These are phyloP conservation scores for Premnoplex brunnescens DNA, from an alignment of 2,797 vertebrate species.

Conservation along the genomic window DNA sequence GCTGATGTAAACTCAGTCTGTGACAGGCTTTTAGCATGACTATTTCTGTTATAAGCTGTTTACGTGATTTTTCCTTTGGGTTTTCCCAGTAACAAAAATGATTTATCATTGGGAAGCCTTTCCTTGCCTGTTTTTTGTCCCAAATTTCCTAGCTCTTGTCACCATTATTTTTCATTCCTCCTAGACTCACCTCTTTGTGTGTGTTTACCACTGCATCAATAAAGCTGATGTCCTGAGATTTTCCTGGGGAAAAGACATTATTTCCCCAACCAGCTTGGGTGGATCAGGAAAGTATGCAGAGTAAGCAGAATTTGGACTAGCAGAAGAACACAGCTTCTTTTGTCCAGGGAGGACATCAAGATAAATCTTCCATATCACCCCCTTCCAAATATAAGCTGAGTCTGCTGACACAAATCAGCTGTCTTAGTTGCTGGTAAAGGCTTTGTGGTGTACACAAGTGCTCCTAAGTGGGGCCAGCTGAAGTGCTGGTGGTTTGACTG, in stretches of 20 bases:
- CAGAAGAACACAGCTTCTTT: neutral
- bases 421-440: neutral
- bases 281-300: neutral
- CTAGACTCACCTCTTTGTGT: neutral
- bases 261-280: neutral
- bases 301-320: neutral
- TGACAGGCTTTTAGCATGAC: slow-evolving; percentile 19
- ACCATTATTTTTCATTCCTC: neutral
- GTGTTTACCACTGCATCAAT: neutral
- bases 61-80: neutral
- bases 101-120: neutral
- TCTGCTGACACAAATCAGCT: slow-evolving; percentile 11
- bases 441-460: neutral
- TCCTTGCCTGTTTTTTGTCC: neutral
- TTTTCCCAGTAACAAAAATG: neutral
- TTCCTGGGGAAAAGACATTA: neutral
- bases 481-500: neutral
- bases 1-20: neutral
- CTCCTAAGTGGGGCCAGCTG: neutral
- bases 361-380: slow-evolving; percentile 24
- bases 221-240: neutral
- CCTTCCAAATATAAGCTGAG: neutral
- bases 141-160: neutral
- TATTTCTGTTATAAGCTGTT: slow-evolving; percentile 3
- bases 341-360: neutral